Base-by-base conservation (phyloP, 2,113 vertebrate genomes). In the Opisthocomus hoazin region DNA sequence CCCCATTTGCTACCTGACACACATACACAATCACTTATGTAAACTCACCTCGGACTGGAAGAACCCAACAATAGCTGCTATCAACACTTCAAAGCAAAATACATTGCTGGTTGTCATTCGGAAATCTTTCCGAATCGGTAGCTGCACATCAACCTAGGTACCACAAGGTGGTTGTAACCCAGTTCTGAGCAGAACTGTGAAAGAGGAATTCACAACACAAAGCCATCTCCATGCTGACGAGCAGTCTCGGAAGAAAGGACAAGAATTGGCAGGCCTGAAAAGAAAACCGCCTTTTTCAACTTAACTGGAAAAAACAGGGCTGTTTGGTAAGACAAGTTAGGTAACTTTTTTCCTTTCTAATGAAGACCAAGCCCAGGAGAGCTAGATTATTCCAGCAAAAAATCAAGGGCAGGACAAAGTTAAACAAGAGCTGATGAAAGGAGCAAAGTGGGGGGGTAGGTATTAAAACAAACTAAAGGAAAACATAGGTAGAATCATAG, bases 211-310 rank as follows among this genome's bases (percentile, higher is more conserved):
- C 7, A 3, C 56, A 50, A 69, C 48, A 96, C 57, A 96, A 95
- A 89, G 77, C 61, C 76, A 82, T 90, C 70, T 93, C 66, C 57
- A 78, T 0, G 0, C 53, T n/a, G 50, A 61, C 2, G 2, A 93
- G 58, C 84, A 91, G 79, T 93, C 79, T 95, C 81, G 79, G 80
- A 95, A 89, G 80, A 95, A 87, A 96, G 74, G 69, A 84, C 69
- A 94, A 91, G 90, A 92, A 92, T 69, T 91, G 74, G 50, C 61
- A 84, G 77, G 48, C 65, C 86, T 87, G 77, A 93, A 89, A 96
- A 92, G 64, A 95, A 95, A 92, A 74, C 10, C 53, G 53, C 69
- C 76, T 89, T 87, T 82, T 61, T 87, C 81, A 61, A 50, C 65
- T 87, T 78, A 48, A 60, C 24, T 39, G 69, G 54, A 77, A 93